These are phyloP conservation scores for Erannis defoliaria DNA, from an alignment of 2,888 invertebrate species.

Conservation along the genomic window DNA sequence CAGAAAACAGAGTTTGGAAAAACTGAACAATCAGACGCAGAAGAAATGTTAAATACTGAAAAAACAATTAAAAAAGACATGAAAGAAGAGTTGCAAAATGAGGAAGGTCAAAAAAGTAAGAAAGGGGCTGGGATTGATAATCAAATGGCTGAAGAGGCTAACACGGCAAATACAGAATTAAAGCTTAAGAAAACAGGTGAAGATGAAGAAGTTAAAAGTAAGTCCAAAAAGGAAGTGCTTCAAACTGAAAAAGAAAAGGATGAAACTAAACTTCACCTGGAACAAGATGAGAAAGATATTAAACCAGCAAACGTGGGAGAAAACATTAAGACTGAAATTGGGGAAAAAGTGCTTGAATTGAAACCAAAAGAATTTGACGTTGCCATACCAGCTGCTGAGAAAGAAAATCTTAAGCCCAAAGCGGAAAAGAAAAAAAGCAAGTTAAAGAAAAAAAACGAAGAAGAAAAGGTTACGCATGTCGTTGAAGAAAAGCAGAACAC, in stretches of 20 bases:
- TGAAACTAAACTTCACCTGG: background rate
- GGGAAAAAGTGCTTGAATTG: too few species aligned
- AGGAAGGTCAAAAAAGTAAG: constrained; percentile 14
- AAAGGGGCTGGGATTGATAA: constrained; percentile 1
- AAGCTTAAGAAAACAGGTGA: constrained; percentile 5
- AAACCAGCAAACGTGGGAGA: too few species aligned
- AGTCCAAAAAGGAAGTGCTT: background rate
- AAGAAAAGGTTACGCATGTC: background rate
- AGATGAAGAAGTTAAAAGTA: background rate
- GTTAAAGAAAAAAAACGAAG: background rate
- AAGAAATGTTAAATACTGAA: too few species aligned
- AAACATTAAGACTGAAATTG: too few species aligned
- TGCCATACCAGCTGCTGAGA: too few species aligned
- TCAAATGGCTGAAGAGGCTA: background rate
- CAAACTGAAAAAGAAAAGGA: background rate
- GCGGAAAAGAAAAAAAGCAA: background rate
- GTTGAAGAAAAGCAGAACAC: constrained; percentile 3
- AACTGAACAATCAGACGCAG: background rate
- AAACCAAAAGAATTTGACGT: too few species aligned
- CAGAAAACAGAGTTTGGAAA: constrained; percentile 22
- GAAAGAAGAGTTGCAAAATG: constrained; percentile 9
- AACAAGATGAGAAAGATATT: constrained; percentile 30
- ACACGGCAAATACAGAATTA: background rate
- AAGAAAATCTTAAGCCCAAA: constrained; percentile 24
- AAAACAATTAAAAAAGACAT: constrained; percentile 11